Percentiles rank a stretch among this genome's conserved stretches.
phyloP scores from a whole-genome alignment of 2,113 vertebrate genomes.

The Paramisgurnus dabryanus region DNA sequence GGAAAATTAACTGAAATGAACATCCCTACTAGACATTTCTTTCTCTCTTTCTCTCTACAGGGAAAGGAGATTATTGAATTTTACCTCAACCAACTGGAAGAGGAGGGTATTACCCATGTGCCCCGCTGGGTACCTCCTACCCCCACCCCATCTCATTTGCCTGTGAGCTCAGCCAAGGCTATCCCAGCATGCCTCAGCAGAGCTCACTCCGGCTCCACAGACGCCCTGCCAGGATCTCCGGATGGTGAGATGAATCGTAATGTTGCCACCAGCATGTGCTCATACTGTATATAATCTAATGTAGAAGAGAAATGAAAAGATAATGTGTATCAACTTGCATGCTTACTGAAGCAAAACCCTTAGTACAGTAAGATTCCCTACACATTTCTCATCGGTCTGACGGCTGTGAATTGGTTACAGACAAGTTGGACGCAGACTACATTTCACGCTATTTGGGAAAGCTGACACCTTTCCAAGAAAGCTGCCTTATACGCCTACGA shows the following conservation, averaged over 20 bases:
- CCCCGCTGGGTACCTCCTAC: constrained; percentile 83
- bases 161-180: constrained; percentile 60
- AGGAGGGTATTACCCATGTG: constrained; percentile 85
- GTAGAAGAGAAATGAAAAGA: background rate
- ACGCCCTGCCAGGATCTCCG: constrained; percentile 73
- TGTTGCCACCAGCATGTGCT: background rate
- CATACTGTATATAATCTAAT: constrained; percentile 1
- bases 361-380: background rate
- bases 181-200: constrained; percentile 60
- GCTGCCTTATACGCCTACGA: constrained; percentile 92
- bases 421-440: constrained; percentile 95
- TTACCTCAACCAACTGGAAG: constrained; percentile 87
- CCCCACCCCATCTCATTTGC: constrained; percentile 47
- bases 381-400: background rate
- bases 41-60: constrained; percentile 64
- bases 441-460: constrained; percentile 94
- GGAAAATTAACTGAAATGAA: too few relatives aligned
- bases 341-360: background rate
- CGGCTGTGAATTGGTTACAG: constrained; percentile 68
- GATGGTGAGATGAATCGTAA: constrained; percentile 72
- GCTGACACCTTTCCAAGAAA: constrained; percentile 94
- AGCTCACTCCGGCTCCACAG: constrained; percentile 66
- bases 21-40: too few relatives aligned
- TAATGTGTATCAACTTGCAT: background rate
- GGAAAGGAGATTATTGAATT: constrained; percentile 97